Base-by-base conservation (phyloP, 1,140 invertebrate species). In the Metaphire vulgaris region DNA sequence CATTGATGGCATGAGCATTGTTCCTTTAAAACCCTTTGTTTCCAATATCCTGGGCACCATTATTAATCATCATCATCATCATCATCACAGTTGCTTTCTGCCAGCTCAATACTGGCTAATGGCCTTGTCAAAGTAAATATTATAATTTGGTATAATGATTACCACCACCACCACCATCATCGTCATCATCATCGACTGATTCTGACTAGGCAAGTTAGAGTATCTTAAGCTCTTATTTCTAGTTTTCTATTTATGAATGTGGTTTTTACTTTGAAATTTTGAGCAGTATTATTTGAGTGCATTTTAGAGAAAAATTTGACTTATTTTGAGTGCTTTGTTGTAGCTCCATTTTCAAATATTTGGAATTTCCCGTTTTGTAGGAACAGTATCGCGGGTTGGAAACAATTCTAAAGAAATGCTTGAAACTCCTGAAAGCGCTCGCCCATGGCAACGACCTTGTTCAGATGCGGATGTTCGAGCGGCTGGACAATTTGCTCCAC, bases 401-500 rank as follows among this genome's bases (percentile, higher is more conserved):
- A 31, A 78, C 69, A 65, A 79, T 83, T 12, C 81, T 85, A 34
- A 78, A 83, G 77, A 81, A 81, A 73, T 81, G 81, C 1, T 83
- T 85, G 67, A 76, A 78, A 16, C 68, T 85, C 33, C 77, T 85
- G 70, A 80, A 82, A 66, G 74, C 79, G 28, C 79, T 85, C 78
- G 82, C 83, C 0, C 69, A 77, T 6, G 78, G 80, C 15, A 85
- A 85, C 76, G 79, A 79, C 12, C 72, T 81, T 14, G 83, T 85
- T 28, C 84, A 85, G 72, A 78, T 79, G 64, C 79, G 83, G 15
- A 74, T 85, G 78, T 85, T 84, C 79, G 82, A 85, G 72, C 32
- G 82, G 31, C 76, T 85, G 29, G 83, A 85, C 76, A 74, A 80
- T 68, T 33, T 85, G 1, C 75, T 85, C 69, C 79, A 78, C 1